Evolutionary conservation across 1,140 invertebrate genomes (phyloP).

Genomic region (Aradophagus sp.): DNA sequence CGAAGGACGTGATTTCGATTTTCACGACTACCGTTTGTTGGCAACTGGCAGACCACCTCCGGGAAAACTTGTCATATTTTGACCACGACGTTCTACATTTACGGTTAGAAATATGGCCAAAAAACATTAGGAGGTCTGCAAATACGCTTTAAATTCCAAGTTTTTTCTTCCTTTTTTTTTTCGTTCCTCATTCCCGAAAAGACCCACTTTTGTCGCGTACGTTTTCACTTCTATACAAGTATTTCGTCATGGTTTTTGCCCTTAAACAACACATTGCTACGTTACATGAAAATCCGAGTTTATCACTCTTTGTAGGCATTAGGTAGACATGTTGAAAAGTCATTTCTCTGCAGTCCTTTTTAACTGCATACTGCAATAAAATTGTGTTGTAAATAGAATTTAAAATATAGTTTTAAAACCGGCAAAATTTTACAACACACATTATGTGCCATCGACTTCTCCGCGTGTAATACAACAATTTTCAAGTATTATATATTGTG

Average conservation of each 20-base stretch:
- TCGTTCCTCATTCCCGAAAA: slow-evolving; percentile 28
- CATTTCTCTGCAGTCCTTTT: slow-evolving; percentile 49
- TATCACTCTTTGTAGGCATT: slow-evolving; percentile 15
- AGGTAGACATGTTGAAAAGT: slow-evolving; percentile 58
- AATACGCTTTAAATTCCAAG: slow-evolving; percentile 58
- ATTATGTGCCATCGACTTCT: no score
- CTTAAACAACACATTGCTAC: slow-evolving; percentile 53
- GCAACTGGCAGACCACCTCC: slow-evolving; percentile 49
- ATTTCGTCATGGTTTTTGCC: slow-evolving; percentile 30
- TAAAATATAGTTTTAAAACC: no score
- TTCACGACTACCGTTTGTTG: slow-evolving; percentile 46
- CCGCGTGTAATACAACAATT: no score
- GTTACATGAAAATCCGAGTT: slow-evolving; percentile 55
- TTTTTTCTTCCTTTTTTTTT: slow-evolving; percentile 45
- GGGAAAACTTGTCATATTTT: slow-evolving; percentile 65
- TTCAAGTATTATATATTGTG: no score
- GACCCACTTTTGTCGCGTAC: slow-evolving; percentile 30
- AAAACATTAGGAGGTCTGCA: slow-evolving; percentile 69
- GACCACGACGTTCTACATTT: slow-evolving; percentile 69
- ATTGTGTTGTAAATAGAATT: slow-evolving; percentile 49
- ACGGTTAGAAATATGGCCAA: slow-evolving; percentile 70
- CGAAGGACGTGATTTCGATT: slow-evolving; percentile 58
- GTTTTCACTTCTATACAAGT: slow-evolving; percentile 46
- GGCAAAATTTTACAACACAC: no score
- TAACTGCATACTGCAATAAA: slow-evolving; percentile 59